These are phyloP conservation scores for Ageneiosus marmoratus DNA, from an alignment of 2,113 vertebrate genomes.

Conservation along the genomic window DNA sequence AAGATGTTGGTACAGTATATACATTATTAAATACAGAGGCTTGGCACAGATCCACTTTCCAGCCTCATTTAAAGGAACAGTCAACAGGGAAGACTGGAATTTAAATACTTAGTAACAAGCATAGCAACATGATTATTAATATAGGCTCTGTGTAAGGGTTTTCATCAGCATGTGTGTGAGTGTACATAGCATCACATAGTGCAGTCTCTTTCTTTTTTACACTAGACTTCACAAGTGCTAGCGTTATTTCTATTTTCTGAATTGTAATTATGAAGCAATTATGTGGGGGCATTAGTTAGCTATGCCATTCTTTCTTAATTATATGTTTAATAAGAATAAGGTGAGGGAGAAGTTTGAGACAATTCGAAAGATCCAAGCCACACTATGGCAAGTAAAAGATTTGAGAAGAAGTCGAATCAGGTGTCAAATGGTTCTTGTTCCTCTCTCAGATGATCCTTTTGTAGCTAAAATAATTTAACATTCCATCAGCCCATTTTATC, in stretches of 20 bases:
- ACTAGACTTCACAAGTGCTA: neutral
- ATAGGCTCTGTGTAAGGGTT: conserved; percentile 16
- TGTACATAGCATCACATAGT: neutral
- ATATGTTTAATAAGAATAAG: conserved; percentile 32
- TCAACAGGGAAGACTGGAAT: neutral
- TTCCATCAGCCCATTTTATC: neutral
- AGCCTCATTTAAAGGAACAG: neutral
- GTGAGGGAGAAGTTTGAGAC: neutral
- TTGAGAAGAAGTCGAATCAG: neutral
- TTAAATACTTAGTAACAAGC: conserved; percentile 37
- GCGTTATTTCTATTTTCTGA: conserved; percentile 40
- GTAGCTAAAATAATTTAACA: neutral
- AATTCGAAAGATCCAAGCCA: neutral
- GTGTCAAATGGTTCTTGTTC: neutral
- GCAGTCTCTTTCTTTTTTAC: neutral
- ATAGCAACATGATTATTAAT: conserved; percentile 46
- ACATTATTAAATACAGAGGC: neutral
- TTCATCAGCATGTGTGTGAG: conserved; percentile 26
- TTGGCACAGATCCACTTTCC: neutral
- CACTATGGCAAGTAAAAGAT: neutral
- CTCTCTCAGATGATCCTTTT: neutral
- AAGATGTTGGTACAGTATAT: neutral
- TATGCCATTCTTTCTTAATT: conserved; percentile 40
- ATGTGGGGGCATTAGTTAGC: conserved; percentile 14
- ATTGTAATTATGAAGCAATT: conserved; percentile 41